Conservation (phyloP, 2,113 vertebrate species). For the Grallaria varia region DNA sequence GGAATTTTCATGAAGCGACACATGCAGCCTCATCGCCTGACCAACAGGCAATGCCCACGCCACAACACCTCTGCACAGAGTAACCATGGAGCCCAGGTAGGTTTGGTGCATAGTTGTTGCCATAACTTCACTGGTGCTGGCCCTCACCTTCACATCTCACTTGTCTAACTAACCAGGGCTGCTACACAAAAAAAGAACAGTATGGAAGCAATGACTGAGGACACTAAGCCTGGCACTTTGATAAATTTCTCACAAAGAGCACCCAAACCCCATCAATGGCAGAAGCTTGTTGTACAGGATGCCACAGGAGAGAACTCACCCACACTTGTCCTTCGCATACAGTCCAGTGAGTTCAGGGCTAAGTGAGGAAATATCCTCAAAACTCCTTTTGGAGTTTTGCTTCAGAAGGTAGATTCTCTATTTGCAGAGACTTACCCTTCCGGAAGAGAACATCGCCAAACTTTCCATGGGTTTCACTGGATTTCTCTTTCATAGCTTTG, state of each 20-base stretch:
- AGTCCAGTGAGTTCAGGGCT: neutral
- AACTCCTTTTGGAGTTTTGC: neutral
- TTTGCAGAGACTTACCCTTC: constrained; percentile 56
- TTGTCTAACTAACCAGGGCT: neutral
- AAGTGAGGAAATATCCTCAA: neutral
- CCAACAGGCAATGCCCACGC: neutral
- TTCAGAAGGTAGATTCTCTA: neutral
- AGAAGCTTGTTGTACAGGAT: neutral
- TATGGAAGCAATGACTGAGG: neutral
- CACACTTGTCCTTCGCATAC: neutral
- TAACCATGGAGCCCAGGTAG: neutral
- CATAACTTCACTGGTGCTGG: neutral
- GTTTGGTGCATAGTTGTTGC: neutral
- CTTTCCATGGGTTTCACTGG: constrained; percentile 63
- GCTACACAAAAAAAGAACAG: neutral
- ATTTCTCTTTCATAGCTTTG: constrained; percentile 75
- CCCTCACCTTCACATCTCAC: neutral
- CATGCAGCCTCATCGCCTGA: neutral
- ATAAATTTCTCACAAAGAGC: neutral
- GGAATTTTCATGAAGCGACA: neutral
- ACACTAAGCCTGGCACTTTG: neutral
- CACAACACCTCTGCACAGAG: neutral
- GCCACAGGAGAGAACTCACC: neutral
- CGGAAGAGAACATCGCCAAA: constrained; percentile 73
- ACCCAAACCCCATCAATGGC: neutral